A percentile compares a stretch with the other conserved stretches of the same genome.
phyloP scores from a whole-genome alignment of 2,888 invertebrate species.

The Drosophila hamatofila region DNA sequence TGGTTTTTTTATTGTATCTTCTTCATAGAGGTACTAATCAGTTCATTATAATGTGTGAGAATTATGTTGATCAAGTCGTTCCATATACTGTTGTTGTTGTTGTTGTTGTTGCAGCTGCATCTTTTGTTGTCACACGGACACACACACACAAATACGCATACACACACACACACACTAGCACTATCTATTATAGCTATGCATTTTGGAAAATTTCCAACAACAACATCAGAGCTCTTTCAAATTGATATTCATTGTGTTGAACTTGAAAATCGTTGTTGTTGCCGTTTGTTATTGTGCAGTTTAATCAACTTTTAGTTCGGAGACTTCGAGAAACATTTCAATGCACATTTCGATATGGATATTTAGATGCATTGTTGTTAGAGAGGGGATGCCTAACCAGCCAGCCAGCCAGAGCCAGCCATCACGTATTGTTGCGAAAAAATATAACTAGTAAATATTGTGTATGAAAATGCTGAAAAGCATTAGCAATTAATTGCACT shows the following conservation, averaged over 20 bases:
- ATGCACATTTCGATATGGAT: constrained; percentile 70
- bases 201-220: constrained; percentile 74
- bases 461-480: constrained; percentile 14
- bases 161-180: not conserved
- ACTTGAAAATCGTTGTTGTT: constrained; percentile 71
- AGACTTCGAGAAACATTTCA: constrained; percentile 74
- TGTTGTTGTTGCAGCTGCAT: constrained; percentile 45
- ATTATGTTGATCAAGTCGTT: constrained; percentile 57
- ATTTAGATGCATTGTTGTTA: constrained; percentile 42
- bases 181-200: constrained; percentile 3
- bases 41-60: constrained; percentile 65
- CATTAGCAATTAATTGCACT: constrained; percentile 12
- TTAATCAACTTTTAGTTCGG: constrained; percentile 76
- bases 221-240: constrained; percentile 63
- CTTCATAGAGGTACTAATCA: constrained; percentile 51
- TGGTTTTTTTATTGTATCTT: constrained; percentile 1
- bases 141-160: not conserved
- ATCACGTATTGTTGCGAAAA: constrained; percentile 30
- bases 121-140: constrained; percentile 30
- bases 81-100: not conserved
- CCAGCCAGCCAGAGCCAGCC: not conserved
- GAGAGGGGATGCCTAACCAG: constrained; percentile 1
- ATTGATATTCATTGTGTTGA: constrained; percentile 77
- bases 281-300: constrained; percentile 79
- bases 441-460: constrained; percentile 4